Evolutionary conservation across 2,113 vertebrate species (phyloP).

Genomic region (Mesocricetus auratus): DNA sequence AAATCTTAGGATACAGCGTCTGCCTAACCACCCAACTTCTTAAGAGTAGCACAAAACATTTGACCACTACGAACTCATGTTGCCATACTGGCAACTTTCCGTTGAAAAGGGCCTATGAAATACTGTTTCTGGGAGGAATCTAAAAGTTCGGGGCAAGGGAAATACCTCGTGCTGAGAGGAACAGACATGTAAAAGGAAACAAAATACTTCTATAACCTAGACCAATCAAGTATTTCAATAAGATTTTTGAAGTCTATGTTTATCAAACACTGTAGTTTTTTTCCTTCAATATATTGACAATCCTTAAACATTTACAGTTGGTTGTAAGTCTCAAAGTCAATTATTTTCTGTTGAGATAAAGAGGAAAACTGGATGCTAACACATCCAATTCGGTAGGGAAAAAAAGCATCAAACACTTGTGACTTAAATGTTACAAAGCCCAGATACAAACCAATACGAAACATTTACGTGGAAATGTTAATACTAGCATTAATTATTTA

Average conservation of each 20-base stretch:
- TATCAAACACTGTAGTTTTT: conserved; percentile 62
- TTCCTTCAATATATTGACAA: conserved; percentile 44
- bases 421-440: conserved; percentile 18
- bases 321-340: neutral
- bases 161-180: neutral
- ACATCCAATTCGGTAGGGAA: conserved; percentile 37
- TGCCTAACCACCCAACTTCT: neutral
- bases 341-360: conserved; percentile 47
- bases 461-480: conserved; percentile 43
- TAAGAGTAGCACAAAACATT: neutral
- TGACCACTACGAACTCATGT: neutral
- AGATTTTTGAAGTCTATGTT: neutral
- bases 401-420: conserved; percentile 5
- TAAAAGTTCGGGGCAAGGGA: neutral
- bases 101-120: neutral
- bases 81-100: neutral
- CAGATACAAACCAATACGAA: neutral
- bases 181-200: neutral
- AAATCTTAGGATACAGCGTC: neutral
- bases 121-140: neutral
- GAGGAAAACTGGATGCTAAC: conserved; percentile 12
- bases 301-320: conserved; percentile 58
- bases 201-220: neutral
- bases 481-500: neutral
- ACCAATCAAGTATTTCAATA: neutral